phyloP scores from a whole-genome alignment of 2,797 vertebrate genomes.

The Tiaroga cobitis region DNA sequence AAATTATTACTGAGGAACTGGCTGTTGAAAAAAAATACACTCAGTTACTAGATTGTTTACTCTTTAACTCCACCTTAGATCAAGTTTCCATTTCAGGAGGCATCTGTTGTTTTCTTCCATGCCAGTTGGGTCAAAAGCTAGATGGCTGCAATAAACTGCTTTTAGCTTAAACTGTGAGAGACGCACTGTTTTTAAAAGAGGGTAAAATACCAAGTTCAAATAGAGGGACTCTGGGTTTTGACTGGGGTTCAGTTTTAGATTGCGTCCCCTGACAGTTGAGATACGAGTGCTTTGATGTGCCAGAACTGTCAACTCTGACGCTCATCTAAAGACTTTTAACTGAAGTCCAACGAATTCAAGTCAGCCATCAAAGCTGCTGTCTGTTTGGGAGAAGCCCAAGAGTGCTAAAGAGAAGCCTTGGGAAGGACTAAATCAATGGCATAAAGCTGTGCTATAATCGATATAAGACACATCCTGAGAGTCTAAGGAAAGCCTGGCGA shows the following conservation, averaged over 20 bases:
- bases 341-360: slow-evolving; percentile 38
- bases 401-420: neutral
- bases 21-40: neutral
- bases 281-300: slow-evolving; percentile 43
- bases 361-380: slow-evolving; percentile 49
- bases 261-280: slow-evolving; percentile 36
- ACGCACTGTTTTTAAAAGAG: slow-evolving; percentile 17
- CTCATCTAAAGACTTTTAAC: slow-evolving; percentile 43
- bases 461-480: neutral
- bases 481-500: neutral
- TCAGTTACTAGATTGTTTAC: slow-evolving; percentile 30
- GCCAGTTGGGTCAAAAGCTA: slow-evolving; percentile 31
- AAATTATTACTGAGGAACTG: slow-evolving; percentile 30
- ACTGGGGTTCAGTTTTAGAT: slow-evolving; percentile 41
- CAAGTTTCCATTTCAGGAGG: slow-evolving; percentile 23
- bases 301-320: slow-evolving; percentile 54
- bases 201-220: slow-evolving; percentile 19
- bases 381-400: slow-evolving; percentile 15
- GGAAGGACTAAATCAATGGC: slow-evolving; percentile 27
- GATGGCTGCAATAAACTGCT: slow-evolving; percentile 25
- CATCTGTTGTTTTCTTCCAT: slow-evolving; percentile 33
- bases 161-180: slow-evolving; percentile 15
- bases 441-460: slow-evolving; percentile 19
- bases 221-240: slow-evolving; percentile 20
- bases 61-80: slow-evolving; percentile 9